Evolutionary conservation across 2,888 invertebrate genomes (phyloP).

Genomic region (Amphiduros pacificus): DNA sequence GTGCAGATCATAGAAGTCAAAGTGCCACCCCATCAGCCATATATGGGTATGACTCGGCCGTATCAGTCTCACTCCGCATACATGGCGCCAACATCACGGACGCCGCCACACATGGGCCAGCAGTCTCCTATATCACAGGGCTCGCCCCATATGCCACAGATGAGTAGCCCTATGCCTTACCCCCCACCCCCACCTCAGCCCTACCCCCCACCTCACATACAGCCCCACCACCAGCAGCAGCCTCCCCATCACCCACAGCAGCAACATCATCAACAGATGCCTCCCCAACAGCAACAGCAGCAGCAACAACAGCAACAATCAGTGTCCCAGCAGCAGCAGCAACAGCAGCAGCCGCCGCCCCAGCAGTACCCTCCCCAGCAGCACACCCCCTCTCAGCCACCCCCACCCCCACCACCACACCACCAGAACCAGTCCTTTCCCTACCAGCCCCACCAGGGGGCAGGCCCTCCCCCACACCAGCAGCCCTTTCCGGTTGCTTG

Average conservation of each 20-base stretch:
- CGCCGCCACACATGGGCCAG: too few species aligned
- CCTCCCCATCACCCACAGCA: constrained; percentile 8
- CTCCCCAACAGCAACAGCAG: constrained; percentile 1
- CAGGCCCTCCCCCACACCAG: constrained; percentile 4
- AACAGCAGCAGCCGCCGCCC: constrained; percentile 7
- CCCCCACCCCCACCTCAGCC: neutral
- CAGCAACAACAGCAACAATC: neutral
- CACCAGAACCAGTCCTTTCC: neutral
- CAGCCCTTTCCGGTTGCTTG: too few species aligned
- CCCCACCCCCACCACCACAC: neutral
- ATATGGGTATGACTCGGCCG: neutral
- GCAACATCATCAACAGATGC: neutral
- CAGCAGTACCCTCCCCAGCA: constrained; percentile 1
- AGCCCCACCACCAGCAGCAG: constrained; percentile 4
- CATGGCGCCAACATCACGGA: neutral
- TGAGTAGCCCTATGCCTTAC: too few species aligned
- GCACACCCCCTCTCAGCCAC: constrained; percentile 10
- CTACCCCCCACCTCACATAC: constrained; percentile 1
- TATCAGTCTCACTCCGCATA: neutral
- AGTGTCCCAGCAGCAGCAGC: neutral
- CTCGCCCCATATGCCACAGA: too few species aligned
- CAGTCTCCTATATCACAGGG: too few species aligned
- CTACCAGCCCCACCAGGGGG: too few species aligned
- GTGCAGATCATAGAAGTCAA: constrained; percentile 26
- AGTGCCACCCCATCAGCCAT: neutral